Conservation (phyloP, 30 jellyfish, hydroid and myxozoan genomes). For the Hydra vulgaris region DNA sequence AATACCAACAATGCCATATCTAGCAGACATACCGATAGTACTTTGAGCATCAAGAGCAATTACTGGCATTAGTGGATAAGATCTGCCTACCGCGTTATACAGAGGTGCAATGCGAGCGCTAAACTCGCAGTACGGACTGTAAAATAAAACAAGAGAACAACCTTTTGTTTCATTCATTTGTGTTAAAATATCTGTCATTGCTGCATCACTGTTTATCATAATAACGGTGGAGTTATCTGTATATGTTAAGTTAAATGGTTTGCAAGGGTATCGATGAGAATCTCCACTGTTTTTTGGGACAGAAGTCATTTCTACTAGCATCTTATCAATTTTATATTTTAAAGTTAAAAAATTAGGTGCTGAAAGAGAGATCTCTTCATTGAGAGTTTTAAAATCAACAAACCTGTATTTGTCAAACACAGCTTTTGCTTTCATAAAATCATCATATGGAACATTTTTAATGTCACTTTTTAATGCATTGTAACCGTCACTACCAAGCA, state of each 20-base stretch:
- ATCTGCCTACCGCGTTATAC: slow-evolving; percentile 28
- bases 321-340: not conserved
- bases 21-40: slow-evolving; percentile 19
- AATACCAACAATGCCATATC: slow-evolving; percentile 24
- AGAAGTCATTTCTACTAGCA: not conserved
- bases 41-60: slow-evolving; percentile 17
- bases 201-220: slow-evolving; percentile 13
- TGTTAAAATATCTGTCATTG: not conserved
- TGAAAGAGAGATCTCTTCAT: not conserved
- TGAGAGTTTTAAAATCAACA: not conserved
- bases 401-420: not conserved
- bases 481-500: not conserved
- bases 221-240: not conserved
- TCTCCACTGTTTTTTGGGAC: not conserved
- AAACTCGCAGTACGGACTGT: slow-evolving; percentile 29
- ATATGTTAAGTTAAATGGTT: slow-evolving; percentile 8
- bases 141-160: slow-evolving; percentile 16
- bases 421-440: not conserved
- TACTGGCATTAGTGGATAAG: slow-evolving; percentile 17
- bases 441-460: not conserved
- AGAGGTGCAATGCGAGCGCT: slow-evolving; percentile 24
- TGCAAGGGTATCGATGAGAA: slow-evolving; percentile 23
- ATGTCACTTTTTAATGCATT: not conserved
- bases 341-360: not conserved
- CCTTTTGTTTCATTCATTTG: slow-evolving; percentile 24